Base-by-base conservation (phyloP, 2,113 vertebrate species). In the Chunga burmeisteri region DNA sequence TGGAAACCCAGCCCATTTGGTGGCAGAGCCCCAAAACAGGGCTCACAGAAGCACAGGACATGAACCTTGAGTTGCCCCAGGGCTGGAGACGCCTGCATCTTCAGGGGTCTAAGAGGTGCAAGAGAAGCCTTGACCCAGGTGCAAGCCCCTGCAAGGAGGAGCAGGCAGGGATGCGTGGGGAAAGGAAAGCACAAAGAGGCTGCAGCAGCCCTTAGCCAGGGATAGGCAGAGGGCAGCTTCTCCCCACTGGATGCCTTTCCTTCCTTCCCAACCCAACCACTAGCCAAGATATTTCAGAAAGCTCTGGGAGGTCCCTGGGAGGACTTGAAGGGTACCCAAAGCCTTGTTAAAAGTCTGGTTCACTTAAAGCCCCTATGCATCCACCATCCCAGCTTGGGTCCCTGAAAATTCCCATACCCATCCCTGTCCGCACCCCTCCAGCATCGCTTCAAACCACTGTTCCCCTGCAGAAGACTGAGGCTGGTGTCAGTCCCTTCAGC, bases 31-130 rank as follows among this genome's bases (percentile, higher is more conserved):
- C 74, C 75, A 66, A 58, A 81, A 2, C 68, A 30, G 46, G 25
- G 47, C 26, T 66, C 7, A 44, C 47, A 66, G 40, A 86, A 12
- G 29, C 23, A 7, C 0, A 0, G 59, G 19, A 46, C 19, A 5
- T 0, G 5, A 20, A 26, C 42, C 32, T n/a, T 11, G 59, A 38
- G 58, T 4, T 85, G 40, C 17, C 29, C 50, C 8, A 53, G 42
- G 32, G 44, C 29, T 59, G 53, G 22, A 52, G 59, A 42, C 11
- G 3, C 3, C 56, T 53, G 26, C 25, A 70, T 42, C 27, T 79
- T 58, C n/a, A 27, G 16, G 18, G 11, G 3, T 36, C 27, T 53
- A 18, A 73, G 27, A 52, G 2, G 2, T 19, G 44, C 40, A 58
- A 25, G 55, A 59, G 30, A 61, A 86, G 59, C 22, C 0, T 1